Evolutionary conservation across 2,113 vertebrate genomes (phyloP).

Genomic region (Ginglymostoma cirratum): DNA sequence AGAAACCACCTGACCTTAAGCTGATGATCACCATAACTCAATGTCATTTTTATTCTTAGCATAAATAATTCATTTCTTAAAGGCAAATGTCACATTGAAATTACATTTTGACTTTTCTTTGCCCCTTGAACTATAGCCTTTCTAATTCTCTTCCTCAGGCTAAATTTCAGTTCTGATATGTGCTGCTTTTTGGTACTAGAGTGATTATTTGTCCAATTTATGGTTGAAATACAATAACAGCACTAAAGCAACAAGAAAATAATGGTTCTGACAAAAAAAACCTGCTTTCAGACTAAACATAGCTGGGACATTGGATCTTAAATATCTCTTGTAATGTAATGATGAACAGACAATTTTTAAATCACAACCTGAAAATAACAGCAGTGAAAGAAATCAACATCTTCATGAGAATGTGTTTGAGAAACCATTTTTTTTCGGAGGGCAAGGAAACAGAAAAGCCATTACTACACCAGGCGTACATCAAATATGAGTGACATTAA

Average conservation of each 20-base stretch:
- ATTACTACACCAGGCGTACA: too few relatives aligned
- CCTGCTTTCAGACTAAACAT: background rate
- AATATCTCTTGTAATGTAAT: conserved; percentile 15
- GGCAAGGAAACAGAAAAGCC: background rate
- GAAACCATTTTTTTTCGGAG: background rate
- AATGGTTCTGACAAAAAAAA: conserved; percentile 25
- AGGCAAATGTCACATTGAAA: background rate
- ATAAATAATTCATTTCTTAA: background rate
- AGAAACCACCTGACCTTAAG: background rate
- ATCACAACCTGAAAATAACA: background rate
- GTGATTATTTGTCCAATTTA: background rate
- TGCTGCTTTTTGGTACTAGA: background rate
- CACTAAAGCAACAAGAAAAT: background rate
- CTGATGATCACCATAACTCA: background rate
- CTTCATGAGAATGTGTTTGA: background rate
- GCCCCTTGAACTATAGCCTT: background rate
- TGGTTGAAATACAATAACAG: background rate
- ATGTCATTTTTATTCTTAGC: background rate
- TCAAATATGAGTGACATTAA: background rate
- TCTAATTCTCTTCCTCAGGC: conserved; percentile 5
- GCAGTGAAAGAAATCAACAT: background rate
- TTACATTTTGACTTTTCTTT: conserved; percentile 4
- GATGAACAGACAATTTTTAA: background rate
- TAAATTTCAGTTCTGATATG: background rate
- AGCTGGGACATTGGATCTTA: background rate